A percentile compares a stretch with the other conserved stretches of the same genome.
Evolutionary conservation across 2,797 vertebrate species (phyloP).

Genomic region (Tachyglossus aculeatus): DNA sequence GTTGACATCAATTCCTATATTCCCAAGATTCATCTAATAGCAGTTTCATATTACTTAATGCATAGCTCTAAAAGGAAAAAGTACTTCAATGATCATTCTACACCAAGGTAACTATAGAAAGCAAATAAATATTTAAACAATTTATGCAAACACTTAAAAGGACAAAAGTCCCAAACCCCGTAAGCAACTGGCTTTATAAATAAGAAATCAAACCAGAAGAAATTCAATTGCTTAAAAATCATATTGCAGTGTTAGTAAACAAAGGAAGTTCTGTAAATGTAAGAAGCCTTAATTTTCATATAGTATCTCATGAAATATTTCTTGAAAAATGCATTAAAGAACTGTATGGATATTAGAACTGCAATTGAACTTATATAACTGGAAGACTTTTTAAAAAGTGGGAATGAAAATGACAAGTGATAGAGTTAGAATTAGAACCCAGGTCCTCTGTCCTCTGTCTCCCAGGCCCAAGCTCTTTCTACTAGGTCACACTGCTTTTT

Average conservation of each 20-base stretch:
- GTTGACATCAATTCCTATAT: neutral
- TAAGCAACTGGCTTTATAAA: constrained; percentile 27
- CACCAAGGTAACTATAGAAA: neutral
- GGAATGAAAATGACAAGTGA: constrained; percentile 42
- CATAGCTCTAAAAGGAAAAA: too few relatives aligned
- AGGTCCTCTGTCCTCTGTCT: too few relatives aligned
- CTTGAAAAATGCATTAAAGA: constrained; percentile 58
- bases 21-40: neutral
- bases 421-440: too few relatives aligned
- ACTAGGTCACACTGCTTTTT: too few relatives aligned
- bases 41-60: neutral
- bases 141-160: constrained; percentile 17
- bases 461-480: too few relatives aligned
- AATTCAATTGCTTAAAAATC: constrained; percentile 50
- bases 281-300: constrained; percentile 55
- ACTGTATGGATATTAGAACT: constrained; percentile 10
- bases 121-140: constrained; percentile 5
- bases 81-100: too few relatives aligned
- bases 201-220: constrained; percentile 38
- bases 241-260: constrained; percentile 37
- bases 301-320: constrained; percentile 25
- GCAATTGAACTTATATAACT: constrained; percentile 38
- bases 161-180: neutral
- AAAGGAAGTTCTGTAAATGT: constrained; percentile 51
- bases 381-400: constrained; percentile 26